Conservation (phyloP, 2,113 vertebrate genomes). For the Aegotheles bennettii region DNA sequence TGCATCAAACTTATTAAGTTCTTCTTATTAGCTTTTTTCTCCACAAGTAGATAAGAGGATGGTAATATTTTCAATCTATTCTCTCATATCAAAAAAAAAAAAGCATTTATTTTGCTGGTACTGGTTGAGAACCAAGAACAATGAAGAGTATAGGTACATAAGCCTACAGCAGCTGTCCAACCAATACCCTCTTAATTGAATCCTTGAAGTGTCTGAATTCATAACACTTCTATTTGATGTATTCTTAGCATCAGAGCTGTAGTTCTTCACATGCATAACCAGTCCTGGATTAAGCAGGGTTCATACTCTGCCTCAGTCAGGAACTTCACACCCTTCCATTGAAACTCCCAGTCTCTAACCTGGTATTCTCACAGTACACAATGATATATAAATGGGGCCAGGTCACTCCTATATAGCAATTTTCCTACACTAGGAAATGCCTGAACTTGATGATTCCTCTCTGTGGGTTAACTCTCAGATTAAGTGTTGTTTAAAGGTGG, state of each 20-base stretch:
- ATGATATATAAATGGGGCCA: background rate
- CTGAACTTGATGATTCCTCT: background rate
- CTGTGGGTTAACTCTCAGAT: background rate
- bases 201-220: background rate
- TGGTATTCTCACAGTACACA: background rate
- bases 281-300: background rate
- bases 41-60: background rate
- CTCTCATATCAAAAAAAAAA: background rate
- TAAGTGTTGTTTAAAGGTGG: background rate
- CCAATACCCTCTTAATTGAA: background rate
- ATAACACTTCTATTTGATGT: background rate
- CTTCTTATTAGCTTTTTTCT: background rate
- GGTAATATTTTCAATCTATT: background rate
- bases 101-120: background rate
- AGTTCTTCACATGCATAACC: background rate
- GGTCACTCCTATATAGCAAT: background rate
- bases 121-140: background rate
- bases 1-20: background rate
- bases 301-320: background rate
- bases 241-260: background rate
- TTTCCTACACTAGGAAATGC: background rate
- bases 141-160: background rate
- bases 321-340: background rate
- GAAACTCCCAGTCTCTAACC: background rate
- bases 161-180: background rate